Evolutionary conservation across 2,888 invertebrate species (phyloP).

Genomic region (Synanthedon andrenaeformis): DNA sequence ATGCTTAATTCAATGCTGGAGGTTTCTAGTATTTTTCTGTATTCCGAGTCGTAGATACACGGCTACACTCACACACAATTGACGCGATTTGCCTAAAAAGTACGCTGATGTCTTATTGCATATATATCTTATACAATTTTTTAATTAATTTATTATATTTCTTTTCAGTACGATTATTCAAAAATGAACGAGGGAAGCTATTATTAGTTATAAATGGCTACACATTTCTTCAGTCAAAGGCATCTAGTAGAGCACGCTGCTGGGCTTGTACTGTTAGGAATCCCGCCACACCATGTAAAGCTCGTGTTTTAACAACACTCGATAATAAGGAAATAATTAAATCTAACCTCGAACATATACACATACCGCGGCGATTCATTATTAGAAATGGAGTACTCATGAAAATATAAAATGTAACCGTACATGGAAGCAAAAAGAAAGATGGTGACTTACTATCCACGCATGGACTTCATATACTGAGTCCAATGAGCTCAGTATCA

Average conservation of each 20-base stretch:
- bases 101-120: no score
- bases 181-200: constrained; percentile 13
- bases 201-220: constrained; percentile 16
- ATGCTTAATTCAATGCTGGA: no score
- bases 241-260: constrained; percentile 1
- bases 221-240: constrained; percentile 11
- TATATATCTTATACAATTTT: no score
- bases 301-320: not conserved
- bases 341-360: not conserved
- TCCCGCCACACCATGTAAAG: not conserved
- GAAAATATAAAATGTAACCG: no score
- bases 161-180: constrained; percentile 15
- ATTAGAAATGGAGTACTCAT: not conserved
- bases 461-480: no score
- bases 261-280: constrained; percentile 17
- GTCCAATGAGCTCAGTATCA: no score
- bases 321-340: not conserved
- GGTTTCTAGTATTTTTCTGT: no score
- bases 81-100: no score
- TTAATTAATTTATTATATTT: not conserved
- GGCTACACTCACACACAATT: no score
- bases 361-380: constrained; percentile 1
- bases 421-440: no score
- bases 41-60: no score
- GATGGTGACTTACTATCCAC: no score